phyloP scores from a whole-genome alignment of 2,888 invertebrate species.

The Smittia aterrima region DNA sequence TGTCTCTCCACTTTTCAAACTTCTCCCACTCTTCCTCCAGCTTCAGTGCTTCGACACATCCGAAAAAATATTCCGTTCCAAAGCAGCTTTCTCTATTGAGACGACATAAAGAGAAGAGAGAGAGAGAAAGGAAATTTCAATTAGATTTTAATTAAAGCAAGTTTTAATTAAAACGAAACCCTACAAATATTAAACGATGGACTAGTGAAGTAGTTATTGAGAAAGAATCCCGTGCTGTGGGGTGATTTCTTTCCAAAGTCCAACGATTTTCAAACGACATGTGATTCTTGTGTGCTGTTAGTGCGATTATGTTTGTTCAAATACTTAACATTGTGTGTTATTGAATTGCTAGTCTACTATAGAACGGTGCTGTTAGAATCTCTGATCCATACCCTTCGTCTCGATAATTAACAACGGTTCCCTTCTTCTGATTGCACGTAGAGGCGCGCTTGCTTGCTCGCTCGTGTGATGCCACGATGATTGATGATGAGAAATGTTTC shows the following conservation, averaged over 20 bases:
- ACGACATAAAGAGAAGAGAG: constrained; percentile 41
- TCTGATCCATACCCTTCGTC: constrained; percentile 15
- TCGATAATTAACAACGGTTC: constrained; percentile 33
- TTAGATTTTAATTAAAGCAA: constrained; percentile 38
- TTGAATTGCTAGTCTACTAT: neutral
- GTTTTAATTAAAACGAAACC: constrained; percentile 40
- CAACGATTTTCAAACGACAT: neutral
- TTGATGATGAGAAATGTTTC: neutral
- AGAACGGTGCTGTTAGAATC: too few species aligned
- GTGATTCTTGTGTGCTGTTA: neutral
- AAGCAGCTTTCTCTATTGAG: constrained; percentile 89
- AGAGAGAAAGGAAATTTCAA: constrained; percentile 29
- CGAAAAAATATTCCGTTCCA: constrained; percentile 86
- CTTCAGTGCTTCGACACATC: constrained; percentile 83
- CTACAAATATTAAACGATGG: constrained; percentile 39
- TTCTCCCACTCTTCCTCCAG: constrained; percentile 69
- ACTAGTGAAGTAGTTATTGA: constrained; percentile 43
- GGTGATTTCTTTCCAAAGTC: constrained; percentile 42
- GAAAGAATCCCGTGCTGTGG: too few species aligned
- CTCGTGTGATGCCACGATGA: neutral
- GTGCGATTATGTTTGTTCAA: neutral
- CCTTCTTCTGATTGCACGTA: neutral
- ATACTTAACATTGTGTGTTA: neutral
- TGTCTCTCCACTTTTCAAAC: constrained; percentile 54
- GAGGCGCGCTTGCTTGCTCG: neutral